Evolutionary conservation across 2,113 vertebrate species (phyloP).

Genomic region (Pholis gunnellus): DNA sequence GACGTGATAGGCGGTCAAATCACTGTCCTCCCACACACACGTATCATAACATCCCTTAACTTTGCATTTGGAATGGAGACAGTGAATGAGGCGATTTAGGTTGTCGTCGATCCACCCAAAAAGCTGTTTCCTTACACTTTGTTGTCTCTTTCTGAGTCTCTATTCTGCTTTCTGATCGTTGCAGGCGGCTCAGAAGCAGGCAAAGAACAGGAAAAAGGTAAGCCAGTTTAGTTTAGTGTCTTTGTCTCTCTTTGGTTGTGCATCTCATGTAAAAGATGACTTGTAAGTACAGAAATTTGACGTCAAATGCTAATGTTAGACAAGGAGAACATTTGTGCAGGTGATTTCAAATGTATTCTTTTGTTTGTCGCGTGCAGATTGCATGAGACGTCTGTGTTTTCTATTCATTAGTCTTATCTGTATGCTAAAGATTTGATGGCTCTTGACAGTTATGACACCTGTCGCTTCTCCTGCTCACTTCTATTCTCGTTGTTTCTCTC

Average conservation of each 20-base stretch:
- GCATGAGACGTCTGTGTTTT: not conserved
- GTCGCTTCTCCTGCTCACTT: slow-evolving; percentile 12
- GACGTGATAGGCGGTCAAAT: slow-evolving; percentile 61
- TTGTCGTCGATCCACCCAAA: not conserved
- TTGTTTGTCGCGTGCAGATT: not conserved
- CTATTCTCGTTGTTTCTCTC: not conserved
- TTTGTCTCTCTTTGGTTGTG: not conserved
- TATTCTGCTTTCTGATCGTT: slow-evolving; percentile 87
- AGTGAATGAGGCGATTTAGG: slow-evolving; percentile 18
- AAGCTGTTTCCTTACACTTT: not conserved
- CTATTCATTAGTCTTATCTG: not conserved
- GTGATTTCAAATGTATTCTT: not conserved
- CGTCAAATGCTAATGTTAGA: not conserved
- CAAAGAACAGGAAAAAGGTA: slow-evolving; percentile 98
- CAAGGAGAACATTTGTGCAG: not conserved
- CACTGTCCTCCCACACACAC: slow-evolving; percentile 54
- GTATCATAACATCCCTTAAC: slow-evolving; percentile 48
- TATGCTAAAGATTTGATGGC: not conserved
- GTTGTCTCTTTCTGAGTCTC: not conserved
- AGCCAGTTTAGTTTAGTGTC: slow-evolving; percentile 56
- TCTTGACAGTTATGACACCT: not conserved
- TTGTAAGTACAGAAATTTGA: not conserved
- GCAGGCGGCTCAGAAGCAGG: slow-evolving; percentile 96
- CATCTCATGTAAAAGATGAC: not conserved
- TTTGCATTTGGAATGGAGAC: slow-evolving; percentile 54